phyloP scores from a whole-genome alignment of 2,888 invertebrate species.

The Strigamia transsilvanica region DNA sequence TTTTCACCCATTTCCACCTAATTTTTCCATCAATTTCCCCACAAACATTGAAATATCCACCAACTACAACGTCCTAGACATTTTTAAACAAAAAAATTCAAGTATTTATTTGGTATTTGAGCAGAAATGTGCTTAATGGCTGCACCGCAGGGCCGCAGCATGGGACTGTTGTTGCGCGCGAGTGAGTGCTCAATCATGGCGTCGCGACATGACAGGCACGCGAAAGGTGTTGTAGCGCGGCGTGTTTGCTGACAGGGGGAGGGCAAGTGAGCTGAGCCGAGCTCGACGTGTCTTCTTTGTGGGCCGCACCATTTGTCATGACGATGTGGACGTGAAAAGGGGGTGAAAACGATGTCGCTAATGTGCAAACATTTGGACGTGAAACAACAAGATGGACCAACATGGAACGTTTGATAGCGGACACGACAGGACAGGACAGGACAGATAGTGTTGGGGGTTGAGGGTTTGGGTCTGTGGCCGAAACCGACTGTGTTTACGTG shows the following conservation, averaged over 20 bases:
- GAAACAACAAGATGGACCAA: background rate
- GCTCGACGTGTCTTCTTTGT: background rate
- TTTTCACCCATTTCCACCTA: too few relatives aligned
- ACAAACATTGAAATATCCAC: too few relatives aligned
- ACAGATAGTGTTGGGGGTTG: background rate
- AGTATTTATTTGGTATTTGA: too few relatives aligned
- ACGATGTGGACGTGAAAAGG: background rate
- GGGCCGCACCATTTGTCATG: background rate
- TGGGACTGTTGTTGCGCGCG: background rate
- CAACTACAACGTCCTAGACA: too few relatives aligned
- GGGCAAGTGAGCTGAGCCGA: background rate
- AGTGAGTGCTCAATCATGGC: background rate
- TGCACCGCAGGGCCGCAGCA: background rate
- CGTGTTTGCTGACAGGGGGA: background rate
- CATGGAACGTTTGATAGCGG: background rate
- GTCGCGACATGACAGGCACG: background rate
- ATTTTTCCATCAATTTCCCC: too few relatives aligned
- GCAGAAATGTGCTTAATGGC: too few relatives aligned
- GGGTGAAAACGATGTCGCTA: background rate
- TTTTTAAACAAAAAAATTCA: too few relatives aligned
- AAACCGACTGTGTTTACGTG: too few relatives aligned
- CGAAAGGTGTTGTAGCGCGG: constrained; percentile 13
- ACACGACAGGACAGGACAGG: too few relatives aligned
- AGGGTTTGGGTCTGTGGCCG: too few relatives aligned
- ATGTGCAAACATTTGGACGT: background rate